Base-by-base conservation (phyloP, 2,888 invertebrate species). In the Caenorhabditis sp. region DNA sequence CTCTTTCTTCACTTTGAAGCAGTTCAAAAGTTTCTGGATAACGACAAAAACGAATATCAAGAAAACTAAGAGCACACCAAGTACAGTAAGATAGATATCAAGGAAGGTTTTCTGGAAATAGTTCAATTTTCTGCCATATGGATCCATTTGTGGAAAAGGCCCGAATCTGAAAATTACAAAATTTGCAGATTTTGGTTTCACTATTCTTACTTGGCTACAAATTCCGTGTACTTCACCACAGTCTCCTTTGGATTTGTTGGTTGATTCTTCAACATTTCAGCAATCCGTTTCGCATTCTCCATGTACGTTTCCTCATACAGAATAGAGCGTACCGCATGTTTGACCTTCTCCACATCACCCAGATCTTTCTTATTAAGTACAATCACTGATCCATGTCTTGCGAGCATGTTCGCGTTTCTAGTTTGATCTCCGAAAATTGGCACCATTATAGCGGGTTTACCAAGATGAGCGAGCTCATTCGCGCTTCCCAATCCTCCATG, bases 401-500 rank as follows among this genome's bases (percentile, higher is more conserved):
- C 41, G 28, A 82, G 47, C 82, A 82, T 82, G 22, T 68, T 61
- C 2, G 77, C 73, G 22, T 82, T 82, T 26, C 59, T 72, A 19
- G 22, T n/a, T 69, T 82, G 82, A 49, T 82, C 82, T 6, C 41
- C 77, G 22, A 73, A 74, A 6, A 79, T 49, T 16, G 82, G 82
- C 31, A 82, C 19, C 8, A 74, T 47, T 38, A 82, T 35, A 2
- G 77, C 61, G 7, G 82, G 77, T 47, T 77, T 82, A 6, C 82
- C 82, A 26, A 49, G 28, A 56, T 82, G 74, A 14, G 64, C 64
- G 24, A 79, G 38, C 26, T 82, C 82, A 49, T 70, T 77, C 8
- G 64, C 56, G 68, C 77, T 77, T 56, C 77, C 82, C 47, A 82
- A 31, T 35, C 82, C 82, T n/a, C 58, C 77, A 41, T 82, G 82